These are phyloP conservation scores for Tachyglossus aculeatus DNA, from an alignment of 2,797 vertebrate species.

Conservation along the genomic window DNA sequence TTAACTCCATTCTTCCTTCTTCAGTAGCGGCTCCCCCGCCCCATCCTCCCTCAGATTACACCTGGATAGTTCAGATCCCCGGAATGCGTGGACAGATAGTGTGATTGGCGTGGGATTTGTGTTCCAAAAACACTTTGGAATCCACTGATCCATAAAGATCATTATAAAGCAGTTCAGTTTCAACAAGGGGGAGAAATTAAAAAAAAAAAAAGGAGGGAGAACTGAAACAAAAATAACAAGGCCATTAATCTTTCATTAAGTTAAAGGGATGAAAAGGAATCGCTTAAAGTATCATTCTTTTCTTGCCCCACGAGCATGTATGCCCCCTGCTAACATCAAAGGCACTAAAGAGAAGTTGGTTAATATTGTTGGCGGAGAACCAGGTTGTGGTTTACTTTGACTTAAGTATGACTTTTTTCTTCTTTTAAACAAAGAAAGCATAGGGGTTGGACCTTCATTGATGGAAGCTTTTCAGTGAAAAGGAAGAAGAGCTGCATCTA, in stretches of 20 bases:
- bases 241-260: conserved; percentile 99
- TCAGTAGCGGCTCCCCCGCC: conserved; percentile 21
- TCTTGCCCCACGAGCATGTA: conserved; percentile 87
- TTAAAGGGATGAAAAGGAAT: conserved; percentile 99
- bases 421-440: conserved; percentile 66
- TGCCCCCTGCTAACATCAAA: conserved; percentile 98
- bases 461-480: conserved; percentile 24
- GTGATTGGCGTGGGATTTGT: conserved; percentile 50
- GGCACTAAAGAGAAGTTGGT: conserved; percentile 85
- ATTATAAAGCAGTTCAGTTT: conserved; percentile 73
- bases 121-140: conserved; percentile 44
- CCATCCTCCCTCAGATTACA: conserved; percentile 2
- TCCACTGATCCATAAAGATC: conserved; percentile 82
- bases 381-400: conserved; percentile 88
- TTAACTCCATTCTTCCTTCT: no score
- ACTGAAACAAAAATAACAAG: conserved; percentile 97
- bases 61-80: background rate
- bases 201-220: conserved; percentile 81
- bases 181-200: conserved; percentile 83
- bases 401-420: conserved; percentile 74
- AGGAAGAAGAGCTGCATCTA: background rate
- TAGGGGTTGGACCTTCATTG: conserved; percentile 38
- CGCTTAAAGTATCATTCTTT: conserved; percentile 95
- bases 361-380: conserved; percentile 91
- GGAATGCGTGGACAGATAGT: conserved; percentile 42